A percentile compares a stretch with the other conserved stretches of the same genome.
Conservation (phyloP, 2,888 invertebrate species). For the Nineta flava region DNA sequence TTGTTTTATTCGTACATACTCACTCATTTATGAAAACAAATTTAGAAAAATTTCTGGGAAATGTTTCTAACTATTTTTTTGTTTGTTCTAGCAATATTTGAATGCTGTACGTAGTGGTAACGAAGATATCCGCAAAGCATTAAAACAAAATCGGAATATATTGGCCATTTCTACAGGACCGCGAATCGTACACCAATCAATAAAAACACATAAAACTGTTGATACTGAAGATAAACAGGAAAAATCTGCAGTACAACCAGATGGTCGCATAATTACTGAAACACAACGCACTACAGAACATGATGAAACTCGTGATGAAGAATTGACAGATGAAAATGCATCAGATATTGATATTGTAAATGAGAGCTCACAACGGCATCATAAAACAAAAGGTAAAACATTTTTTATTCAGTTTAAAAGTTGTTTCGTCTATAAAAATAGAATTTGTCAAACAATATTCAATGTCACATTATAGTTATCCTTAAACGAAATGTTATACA, state of each 20-base stretch:
- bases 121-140: conserved; percentile 49
- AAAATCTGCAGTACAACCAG: conserved; percentile 57
- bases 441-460: too few species aligned
- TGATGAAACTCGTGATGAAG: conserved; percentile 69
- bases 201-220: conserved; percentile 61
- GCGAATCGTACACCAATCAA: conserved; percentile 55
- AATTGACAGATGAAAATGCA: conserved; percentile 43
- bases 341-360: conserved; percentile 29
- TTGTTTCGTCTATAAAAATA: too few species aligned
- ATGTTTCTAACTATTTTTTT: too few species aligned
- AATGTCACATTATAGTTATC: too few species aligned
- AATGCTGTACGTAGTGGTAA: conserved; percentile 48
- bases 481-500: too few species aligned
- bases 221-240: conserved; percentile 75
- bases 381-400: conserved; percentile 21
- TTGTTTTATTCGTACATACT: too few species aligned
- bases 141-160: conserved; percentile 40
- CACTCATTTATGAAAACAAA: too few species aligned
- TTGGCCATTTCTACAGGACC: conserved; percentile 52
- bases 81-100: conserved; percentile 51
- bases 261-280: conserved; percentile 77
- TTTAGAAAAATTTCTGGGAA: too few species aligned
- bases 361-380: conserved; percentile 29
- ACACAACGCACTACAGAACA: conserved; percentile 68
- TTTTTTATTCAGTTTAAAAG: background rate